Base-by-base conservation (phyloP, 2,888 invertebrate genomes). In the Cyrtodaria siliqua region DNA sequence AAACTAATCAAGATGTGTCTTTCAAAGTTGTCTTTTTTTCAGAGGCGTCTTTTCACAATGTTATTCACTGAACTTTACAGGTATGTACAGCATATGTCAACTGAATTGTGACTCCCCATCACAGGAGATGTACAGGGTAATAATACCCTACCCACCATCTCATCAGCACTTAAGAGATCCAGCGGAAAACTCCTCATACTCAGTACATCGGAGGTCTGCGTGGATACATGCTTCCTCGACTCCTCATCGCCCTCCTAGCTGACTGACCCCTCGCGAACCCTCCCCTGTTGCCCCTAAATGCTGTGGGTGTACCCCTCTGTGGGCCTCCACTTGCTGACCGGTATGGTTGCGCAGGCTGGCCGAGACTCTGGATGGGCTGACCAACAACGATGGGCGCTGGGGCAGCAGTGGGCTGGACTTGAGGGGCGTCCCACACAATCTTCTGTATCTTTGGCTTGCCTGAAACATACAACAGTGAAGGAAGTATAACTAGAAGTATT, bases 391-490 rank as follows among this genome's bases (percentile, higher is more conserved):
- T 64, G 63, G 77, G 26, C 33, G 18, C 9, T 20, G 24, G 23
- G 55, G 44, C 27, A 52, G 27, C 18, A 60, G 66, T 14, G 67
- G 50, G 8, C 78, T 44, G 12, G 70, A 66, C n/a, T 9, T 44
- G 44, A 29, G 71, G 57, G 16, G 69, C 62, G 18, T 86, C 85
- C 89, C 89, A 89, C 12, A 87, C 83, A 18, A 89, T 89, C 27
- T 85, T 86, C 70, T 89, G 87, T 27, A 89, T 88, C 76, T 85
- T 86, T 3, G 89, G 87, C 60, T 86, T 87, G 42, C 64, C 83
- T 83, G 71, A 14, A 64, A 40, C 9, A 44, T 4, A 18, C 44
- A 44, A 18, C 16, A 38, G 8, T 12, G 8, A 38, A 38, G 8
- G 8, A 8, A 38, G 8, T 38, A 38, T 38, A 16, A 38, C 8